A percentile compares a stretch with the other conserved stretches of the same genome.
phyloP scores from a whole-genome alignment of 2,888 invertebrate genomes.

The Holacanthella duospinosa region DNA sequence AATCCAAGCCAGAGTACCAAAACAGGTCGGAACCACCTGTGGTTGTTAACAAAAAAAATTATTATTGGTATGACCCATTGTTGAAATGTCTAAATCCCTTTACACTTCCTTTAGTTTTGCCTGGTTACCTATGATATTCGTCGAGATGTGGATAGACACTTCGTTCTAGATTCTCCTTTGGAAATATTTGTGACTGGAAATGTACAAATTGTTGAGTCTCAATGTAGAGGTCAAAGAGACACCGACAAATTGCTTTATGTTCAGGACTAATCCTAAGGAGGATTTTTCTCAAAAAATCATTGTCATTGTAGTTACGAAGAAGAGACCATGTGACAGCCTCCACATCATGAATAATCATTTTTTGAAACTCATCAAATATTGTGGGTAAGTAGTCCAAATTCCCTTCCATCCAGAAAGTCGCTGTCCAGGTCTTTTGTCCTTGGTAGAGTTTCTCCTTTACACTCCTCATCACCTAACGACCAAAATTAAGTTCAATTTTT shows the following conservation, averaged over 20 bases:
- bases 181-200: neutral
- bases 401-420: conserved; percentile 27
- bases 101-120: no score
- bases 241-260: conserved; percentile 14
- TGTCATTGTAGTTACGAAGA: conserved; percentile 15
- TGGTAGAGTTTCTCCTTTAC: conserved; percentile 23
- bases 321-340: conserved; percentile 25
- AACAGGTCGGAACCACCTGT: conserved; percentile 35
- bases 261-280: conserved; percentile 7
- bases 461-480: conserved; percentile 22
- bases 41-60: conserved; percentile 18
- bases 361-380: conserved; percentile 33
- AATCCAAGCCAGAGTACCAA: conserved; percentile 34
- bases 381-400: conserved; percentile 25
- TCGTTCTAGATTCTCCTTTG: neutral
- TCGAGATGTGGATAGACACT: no score
- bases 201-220: conserved; percentile 27
- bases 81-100: no score
- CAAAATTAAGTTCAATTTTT: neutral
- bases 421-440: conserved; percentile 25
- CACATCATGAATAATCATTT: conserved; percentile 35
- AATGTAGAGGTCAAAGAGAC: conserved; percentile 27
- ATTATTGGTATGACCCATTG: no score
- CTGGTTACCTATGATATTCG: no score
- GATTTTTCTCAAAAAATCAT: conserved; percentile 19